Base-by-base conservation (phyloP, 2,797 vertebrate species). In the Antrozous pallidus region DNA sequence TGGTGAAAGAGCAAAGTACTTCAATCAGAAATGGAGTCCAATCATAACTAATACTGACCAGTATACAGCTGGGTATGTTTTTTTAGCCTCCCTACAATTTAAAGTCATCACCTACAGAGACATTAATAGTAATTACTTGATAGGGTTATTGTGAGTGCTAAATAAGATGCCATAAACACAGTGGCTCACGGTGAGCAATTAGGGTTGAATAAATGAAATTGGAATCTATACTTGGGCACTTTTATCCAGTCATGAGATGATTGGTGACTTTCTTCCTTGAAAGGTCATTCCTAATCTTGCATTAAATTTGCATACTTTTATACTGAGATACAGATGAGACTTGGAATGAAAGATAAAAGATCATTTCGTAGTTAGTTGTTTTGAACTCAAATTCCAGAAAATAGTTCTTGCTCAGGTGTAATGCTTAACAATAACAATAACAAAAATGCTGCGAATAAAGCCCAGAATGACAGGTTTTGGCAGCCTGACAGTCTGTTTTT, bases 271-370 rank as follows among this genome's bases (percentile, higher is more conserved):
- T 86, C 90, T 40, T 77, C 90, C 16, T 78, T n/a, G 33, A 73
- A 73, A 70, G 51, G 11, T 24, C 26, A 58, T 81, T 94, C 94
- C 47, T 73, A 80, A 31, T 42, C 14, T 31, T 65, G 28, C 33
- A 51, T 69, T 92, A 70, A 40, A n/a, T 89, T 75, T 87, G n/a
- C 3, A 93, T 80, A 49, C 67, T 83, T 95, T 80, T 84, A 63
- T 16, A 22, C 26, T 71, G 38, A 91, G 31, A 12, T 49, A 65
- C 16, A 47, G 45, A 33, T 61, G 20, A 88, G 26, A 36, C 18
- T 40, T n/a, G 22, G 91, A 77, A 86, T 63, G 36, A 88, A 71
- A 73, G 12, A 38, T 18, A 70, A 88, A 81, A 86, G 26, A 16
- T 54, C 36, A 12, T 18, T 80, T 88, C 4, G 2, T n/a, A 61